Evolutionary conservation across 2,113 vertebrate genomes (phyloP), one percentile per base, ranked within the genome.

Genomic region (Etheostoma spectabile): DNA sequence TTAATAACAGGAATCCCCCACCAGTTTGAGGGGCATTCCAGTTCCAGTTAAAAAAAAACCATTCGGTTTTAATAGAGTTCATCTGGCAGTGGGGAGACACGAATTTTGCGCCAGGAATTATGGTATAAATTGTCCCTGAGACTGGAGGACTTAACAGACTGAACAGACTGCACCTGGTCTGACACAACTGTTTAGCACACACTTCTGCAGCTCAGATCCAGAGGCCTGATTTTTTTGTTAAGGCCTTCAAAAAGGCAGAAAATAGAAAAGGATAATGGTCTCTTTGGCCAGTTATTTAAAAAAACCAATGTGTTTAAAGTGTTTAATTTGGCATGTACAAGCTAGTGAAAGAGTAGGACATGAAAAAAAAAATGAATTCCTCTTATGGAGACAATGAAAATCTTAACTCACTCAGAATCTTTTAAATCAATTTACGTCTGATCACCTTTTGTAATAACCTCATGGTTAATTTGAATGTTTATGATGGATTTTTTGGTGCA

Each of bases 31-130:
- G 52, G 63, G 53, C 69, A 63, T 88, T 86, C 74, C 73, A 74
- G 53, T 80, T 85, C 70, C 73, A 75, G 71, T 92, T 86, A 76
- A 88, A 80, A 89, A 90, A 84, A 16, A 51, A 78, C 91, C 91
- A 88, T 86, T 77, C 95, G 91, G 88, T 94, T 96, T 95, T 95
- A 96, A 96, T 93, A 91, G 95, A 90, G 91, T 90, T 92, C 96
- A 96, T 96, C 95, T 97, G 97, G 94, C 90, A 93, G 76, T 77
- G 60, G 86, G 87, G 90, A 93, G 92, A 90, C 84, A 57, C 60
- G 84, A 94, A 93, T 93, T 91, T 92, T 95, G 88, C 84, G 80
- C 94, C 93, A 95, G 95, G 95, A 97, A 95, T 96, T 94, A 93
- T 83, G 88, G 93, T 90, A 93, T 94, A 95, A 96, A 96, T 95